These are phyloP conservation scores for Iguana delicatissima DNA, from an alignment of 2,797 vertebrate species.

Conservation along the genomic window DNA sequence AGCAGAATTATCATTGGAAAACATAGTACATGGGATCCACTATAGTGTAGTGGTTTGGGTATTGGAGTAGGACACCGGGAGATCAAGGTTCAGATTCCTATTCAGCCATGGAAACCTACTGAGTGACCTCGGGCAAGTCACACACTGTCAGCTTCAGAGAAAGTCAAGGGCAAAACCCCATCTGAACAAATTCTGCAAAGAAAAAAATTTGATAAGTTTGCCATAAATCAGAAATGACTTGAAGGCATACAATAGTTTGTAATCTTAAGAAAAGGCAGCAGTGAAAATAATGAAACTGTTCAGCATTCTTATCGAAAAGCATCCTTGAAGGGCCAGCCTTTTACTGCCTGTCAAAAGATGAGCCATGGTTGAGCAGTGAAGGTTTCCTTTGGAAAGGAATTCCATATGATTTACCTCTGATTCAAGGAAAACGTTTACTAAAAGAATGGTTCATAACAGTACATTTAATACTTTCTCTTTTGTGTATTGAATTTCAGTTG, in stretches of 20 bases:
- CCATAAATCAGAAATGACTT: too few species aligned
- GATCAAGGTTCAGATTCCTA: too few species aligned
- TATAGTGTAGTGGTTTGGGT: too few species aligned
- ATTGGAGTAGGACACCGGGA: not conserved
- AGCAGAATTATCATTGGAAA: too few species aligned
- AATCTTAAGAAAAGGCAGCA: not conserved
- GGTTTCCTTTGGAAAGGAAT: not conserved
- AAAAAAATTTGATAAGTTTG: too few species aligned
- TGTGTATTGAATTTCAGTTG: slow-evolving; percentile 84
- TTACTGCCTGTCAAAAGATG: not conserved
- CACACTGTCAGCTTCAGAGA: too few species aligned
- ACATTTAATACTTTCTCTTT: slow-evolving; percentile 33
- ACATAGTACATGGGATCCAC: too few species aligned
- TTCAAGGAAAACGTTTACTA: not conserved
- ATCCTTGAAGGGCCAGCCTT: not conserved
- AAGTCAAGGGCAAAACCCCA: too few species aligned
- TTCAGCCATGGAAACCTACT: too few species aligned
- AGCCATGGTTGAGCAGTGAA: too few species aligned
- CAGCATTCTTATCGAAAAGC: not conserved
- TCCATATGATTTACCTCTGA: not conserved
- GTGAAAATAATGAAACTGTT: not conserved
- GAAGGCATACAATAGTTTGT: not conserved
- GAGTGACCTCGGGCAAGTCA: too few species aligned
- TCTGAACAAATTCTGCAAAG: too few species aligned
- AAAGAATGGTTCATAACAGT: not conserved